Conservation (phyloP, 1,140 invertebrate species). For the Psix sp. region DNA sequence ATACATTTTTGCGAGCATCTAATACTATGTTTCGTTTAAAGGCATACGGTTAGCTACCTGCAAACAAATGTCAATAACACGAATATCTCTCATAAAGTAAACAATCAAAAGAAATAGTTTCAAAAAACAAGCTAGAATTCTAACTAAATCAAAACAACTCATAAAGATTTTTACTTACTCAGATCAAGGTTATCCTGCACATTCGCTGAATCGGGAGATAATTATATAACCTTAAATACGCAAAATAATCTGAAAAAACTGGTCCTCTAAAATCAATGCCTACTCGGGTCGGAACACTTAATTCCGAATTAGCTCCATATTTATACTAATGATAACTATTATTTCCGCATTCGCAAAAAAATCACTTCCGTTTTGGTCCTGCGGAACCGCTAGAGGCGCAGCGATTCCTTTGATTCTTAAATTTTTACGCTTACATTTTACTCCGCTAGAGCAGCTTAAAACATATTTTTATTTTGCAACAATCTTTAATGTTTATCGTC, state of each 20-base stretch:
- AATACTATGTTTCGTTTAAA: too few species aligned
- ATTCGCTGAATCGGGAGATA: slow-evolving; percentile 57
- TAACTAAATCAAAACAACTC: too few species aligned
- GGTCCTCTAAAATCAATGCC: slow-evolving; percentile 60
- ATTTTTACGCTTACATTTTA: too few species aligned
- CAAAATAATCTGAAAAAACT: slow-evolving; percentile 52
- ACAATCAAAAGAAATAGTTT: not conserved
- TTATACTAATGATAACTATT: slow-evolving; percentile 74
- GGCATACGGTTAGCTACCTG: too few species aligned
- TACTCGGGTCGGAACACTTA: slow-evolving; percentile 64
- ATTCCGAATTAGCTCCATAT: slow-evolving; percentile 56
- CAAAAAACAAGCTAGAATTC: not conserved
- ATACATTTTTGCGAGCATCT: too few species aligned
- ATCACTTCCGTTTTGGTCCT: slow-evolving; percentile 50
- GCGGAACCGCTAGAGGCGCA: slow-evolving; percentile 67
- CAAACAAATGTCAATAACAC: too few species aligned
- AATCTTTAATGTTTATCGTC: too few species aligned
- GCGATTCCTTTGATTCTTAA: too few species aligned
- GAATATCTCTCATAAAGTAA: too few species aligned
- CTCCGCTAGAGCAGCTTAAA: too few species aligned
- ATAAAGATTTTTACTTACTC: slow-evolving; percentile 36
- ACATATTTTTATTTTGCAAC: too few species aligned
- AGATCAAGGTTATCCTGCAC: slow-evolving; percentile 55
- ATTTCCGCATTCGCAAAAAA: slow-evolving; percentile 66
- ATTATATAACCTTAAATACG: slow-evolving; percentile 26